Conservation (phyloP, 2,797 vertebrate species). For the Gadopsis marmoratus region DNA sequence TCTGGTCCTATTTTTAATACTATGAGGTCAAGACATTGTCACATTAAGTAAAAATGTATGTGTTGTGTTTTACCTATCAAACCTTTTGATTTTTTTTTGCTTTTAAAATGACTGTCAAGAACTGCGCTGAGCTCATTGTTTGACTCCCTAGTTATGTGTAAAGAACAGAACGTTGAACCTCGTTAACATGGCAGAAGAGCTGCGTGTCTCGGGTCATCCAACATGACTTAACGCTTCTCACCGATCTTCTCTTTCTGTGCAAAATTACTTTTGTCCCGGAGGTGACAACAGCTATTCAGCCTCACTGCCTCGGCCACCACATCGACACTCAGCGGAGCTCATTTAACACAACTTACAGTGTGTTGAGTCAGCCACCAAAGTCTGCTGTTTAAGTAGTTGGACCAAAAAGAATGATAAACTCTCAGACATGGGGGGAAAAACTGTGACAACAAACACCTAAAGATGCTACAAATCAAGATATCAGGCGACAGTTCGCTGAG, state of each 20-base stretch:
- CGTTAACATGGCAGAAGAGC: neutral
- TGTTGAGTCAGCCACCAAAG: constrained; percentile 25
- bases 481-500: no score
- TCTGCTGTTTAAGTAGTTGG: neutral
- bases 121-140: neutral
- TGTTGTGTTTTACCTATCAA: neutral
- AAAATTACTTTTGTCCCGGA: neutral
- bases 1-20: neutral
- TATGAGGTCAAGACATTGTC: neutral
- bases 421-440: neutral
- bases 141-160: neutral
- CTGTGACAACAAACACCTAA: neutral
- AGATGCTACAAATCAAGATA: neutral
- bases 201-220: neutral
- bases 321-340: constrained; percentile 29
- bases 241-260: neutral
- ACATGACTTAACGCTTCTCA: neutral
- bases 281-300: neutral
- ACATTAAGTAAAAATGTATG: neutral
- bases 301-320: neutral
- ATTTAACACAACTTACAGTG: constrained; percentile 21
- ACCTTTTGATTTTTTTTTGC: neutral
- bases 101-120: neutral
- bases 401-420: neutral
- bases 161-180: neutral